phyloP scores from a whole-genome alignment of 2,797 vertebrate genomes.

The Acanthurus leucopareius region DNA sequence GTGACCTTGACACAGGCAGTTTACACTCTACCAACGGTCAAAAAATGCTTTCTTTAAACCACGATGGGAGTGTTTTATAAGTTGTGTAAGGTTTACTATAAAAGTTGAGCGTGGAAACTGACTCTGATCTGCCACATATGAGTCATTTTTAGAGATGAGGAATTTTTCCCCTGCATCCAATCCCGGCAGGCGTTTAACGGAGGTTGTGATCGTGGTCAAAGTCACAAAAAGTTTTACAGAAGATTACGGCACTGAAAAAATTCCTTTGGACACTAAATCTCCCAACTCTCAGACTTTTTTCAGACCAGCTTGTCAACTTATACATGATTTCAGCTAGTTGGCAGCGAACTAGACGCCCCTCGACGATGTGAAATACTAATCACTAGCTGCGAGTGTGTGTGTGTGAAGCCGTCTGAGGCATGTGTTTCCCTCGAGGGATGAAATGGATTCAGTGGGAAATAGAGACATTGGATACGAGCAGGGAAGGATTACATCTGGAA shows the following conservation, averaged over 20 bases:
- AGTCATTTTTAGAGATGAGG: too few species aligned
- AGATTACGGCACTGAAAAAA: neutral
- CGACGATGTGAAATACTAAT: neutral
- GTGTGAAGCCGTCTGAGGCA: neutral
- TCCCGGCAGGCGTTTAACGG: neutral
- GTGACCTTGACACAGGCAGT: neutral
- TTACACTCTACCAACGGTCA: neutral
- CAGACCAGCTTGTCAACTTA: neutral
- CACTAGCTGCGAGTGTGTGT: neutral
- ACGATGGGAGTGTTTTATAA: neutral
- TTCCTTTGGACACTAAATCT: too few species aligned
- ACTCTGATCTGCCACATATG: neutral
- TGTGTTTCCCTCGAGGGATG: slow-evolving; percentile 11
- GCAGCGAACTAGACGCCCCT: neutral
- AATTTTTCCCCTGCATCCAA: too few species aligned
- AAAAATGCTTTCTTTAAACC: neutral
- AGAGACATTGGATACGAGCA: slow-evolving; percentile 2
- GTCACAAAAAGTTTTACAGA: neutral
- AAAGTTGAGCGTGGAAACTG: neutral
- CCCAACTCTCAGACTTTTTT: neutral
- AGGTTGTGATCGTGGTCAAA: neutral
- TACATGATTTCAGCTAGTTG: too few species aligned
- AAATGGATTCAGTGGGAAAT: slow-evolving; percentile 2
- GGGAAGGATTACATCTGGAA: slow-evolving; percentile 31
- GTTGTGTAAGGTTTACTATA: neutral